Base-by-base conservation (phyloP, 2,797 vertebrate species). In the Sylvia borin region DNA sequence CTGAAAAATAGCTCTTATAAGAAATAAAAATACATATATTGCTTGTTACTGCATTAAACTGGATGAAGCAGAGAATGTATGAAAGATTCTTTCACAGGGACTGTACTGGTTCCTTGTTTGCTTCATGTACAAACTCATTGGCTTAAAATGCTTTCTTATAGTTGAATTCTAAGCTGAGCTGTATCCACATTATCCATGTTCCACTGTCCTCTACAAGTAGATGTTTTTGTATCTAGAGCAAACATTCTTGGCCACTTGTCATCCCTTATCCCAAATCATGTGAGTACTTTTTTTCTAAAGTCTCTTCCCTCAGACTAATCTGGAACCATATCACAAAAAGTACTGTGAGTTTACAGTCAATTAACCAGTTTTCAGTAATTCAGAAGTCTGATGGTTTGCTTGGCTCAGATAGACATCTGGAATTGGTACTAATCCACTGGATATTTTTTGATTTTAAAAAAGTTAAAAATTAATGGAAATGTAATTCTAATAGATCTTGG, bases 1-100 rank as follows among this genome's bases (percentile, higher is more conserved):
- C 61, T 62, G 25, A 32, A 68, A 94, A 86, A 38, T 4, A n/a
- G 7, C 3, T 88, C 18, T 89, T 53, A 91, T 66, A 47, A 91
- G 88, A 87, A 67, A 77, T 34, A 65, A 29, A 93, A 94, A 53
- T 36, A 66, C 3, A 47, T 53, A 14, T 50, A 57, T 48, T 43
- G 31, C 77, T 94, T 96, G 8, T 83, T 94, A 92, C 77, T 93
- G 88, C 34, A 62, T 72, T 93, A 53, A 96, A 93, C 58, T 84
- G 92, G 73, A 16, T 48, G 53, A 67, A 62, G 13, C 16, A 77
- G 53, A 67, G 47, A 76, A 8, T 1, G 2, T 22, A 53, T 42
- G 76, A 92, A 79, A 43, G 10, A 43, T 15, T 32, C 8, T 53
- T 48, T 71, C 47, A 29, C 8, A 16, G 1, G 13, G 32, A 65